Percentiles rank a stretch among this genome's conserved stretches.
Conservation (phyloP, 2,888 invertebrate genomes). For the Dryobota labecula region DNA sequence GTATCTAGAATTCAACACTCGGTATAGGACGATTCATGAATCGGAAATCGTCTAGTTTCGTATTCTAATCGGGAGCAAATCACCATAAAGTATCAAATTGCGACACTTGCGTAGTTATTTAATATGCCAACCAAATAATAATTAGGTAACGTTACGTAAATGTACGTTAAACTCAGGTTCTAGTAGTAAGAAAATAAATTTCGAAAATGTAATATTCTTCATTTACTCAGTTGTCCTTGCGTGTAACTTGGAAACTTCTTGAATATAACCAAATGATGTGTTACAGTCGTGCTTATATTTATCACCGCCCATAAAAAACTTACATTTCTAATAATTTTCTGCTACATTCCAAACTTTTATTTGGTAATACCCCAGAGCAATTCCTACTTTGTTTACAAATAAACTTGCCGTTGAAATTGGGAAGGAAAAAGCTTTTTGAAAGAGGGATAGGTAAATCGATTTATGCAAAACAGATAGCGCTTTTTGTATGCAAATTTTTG, state of each 20-base stretch:
- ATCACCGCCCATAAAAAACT: slow-evolving; percentile 70
- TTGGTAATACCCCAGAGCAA: slow-evolving; percentile 88
- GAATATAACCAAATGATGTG: slow-evolving; percentile 66
- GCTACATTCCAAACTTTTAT: slow-evolving; percentile 85
- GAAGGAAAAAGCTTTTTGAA: slow-evolving; percentile 88
- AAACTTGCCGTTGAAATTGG: slow-evolving; percentile 88
- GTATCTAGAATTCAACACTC: slow-evolving; percentile 40
- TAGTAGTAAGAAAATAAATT: slow-evolving; percentile 21
- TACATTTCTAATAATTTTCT: slow-evolving; percentile 81
- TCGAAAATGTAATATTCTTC: slow-evolving; percentile 31
- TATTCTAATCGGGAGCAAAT: slow-evolving; percentile 44
- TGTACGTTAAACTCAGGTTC: not conserved
- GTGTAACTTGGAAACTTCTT: slow-evolving; percentile 55
- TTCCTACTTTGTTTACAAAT: slow-evolving; percentile 89
- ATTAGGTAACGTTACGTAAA: not conserved
- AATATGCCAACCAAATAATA: slow-evolving; percentile 22
- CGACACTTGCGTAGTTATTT: slow-evolving; percentile 25
- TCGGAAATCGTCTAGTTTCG: slow-evolving; percentile 46
- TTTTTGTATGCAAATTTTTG: slow-evolving; percentile 90
- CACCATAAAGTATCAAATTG: slow-evolving; percentile 40
- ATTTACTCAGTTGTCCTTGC: slow-evolving; percentile 21
- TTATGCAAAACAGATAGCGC: slow-evolving; percentile 89
- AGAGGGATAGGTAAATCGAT: slow-evolving; percentile 90
- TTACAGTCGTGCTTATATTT: slow-evolving; percentile 69
- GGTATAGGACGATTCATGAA: slow-evolving; percentile 38